These are phyloP conservation scores for Drosophila diplacantha DNA, from an alignment of 2,888 invertebrate genomes.

Conservation along the genomic window DNA sequence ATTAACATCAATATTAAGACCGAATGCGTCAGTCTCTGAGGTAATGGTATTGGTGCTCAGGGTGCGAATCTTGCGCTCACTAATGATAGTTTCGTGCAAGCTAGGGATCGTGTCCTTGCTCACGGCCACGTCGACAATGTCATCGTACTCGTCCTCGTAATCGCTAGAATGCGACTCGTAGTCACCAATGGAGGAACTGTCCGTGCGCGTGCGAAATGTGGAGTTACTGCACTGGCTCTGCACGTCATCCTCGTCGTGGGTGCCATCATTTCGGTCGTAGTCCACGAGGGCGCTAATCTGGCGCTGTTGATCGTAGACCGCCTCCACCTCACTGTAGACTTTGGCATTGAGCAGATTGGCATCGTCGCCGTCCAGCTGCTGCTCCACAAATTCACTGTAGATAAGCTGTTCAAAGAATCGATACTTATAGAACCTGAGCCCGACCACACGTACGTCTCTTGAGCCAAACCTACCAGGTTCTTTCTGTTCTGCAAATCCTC, in stretches of 20 bases:
- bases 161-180: conserved; percentile 78
- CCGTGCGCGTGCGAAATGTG: conserved; percentile 75
- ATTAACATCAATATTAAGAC: conserved; percentile 71
- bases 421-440: conserved; percentile 13
- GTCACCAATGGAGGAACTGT: conserved; percentile 76
- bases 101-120: conserved; percentile 7
- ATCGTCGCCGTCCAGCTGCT: conserved; percentile 57
- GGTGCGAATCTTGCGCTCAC: conserved; percentile 61
- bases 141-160: conserved; percentile 71
- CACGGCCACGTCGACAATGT: conserved; percentile 1
- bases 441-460: background rate
- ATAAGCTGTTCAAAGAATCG: conserved; percentile 61
- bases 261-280: conserved; percentile 33
- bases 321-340: conserved; percentile 53
- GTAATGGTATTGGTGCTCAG: conserved; percentile 67
- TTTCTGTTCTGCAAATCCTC: conserved; percentile 60
- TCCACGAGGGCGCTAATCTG: conserved; percentile 43
- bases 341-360: conserved; percentile 62
- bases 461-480: conserved; percentile 62
- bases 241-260: conserved; percentile 55
- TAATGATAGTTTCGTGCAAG: background rate
- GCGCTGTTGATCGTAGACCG: conserved; percentile 48
- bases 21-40: conserved; percentile 71
- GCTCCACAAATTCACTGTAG: conserved; percentile 68
- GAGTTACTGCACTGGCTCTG: conserved; percentile 69